Evolutionary conservation across 2,113 vertebrate genomes (phyloP), one percentile per base, ranked within the genome.

Genomic region (Sinosuthora webbiana): DNA sequence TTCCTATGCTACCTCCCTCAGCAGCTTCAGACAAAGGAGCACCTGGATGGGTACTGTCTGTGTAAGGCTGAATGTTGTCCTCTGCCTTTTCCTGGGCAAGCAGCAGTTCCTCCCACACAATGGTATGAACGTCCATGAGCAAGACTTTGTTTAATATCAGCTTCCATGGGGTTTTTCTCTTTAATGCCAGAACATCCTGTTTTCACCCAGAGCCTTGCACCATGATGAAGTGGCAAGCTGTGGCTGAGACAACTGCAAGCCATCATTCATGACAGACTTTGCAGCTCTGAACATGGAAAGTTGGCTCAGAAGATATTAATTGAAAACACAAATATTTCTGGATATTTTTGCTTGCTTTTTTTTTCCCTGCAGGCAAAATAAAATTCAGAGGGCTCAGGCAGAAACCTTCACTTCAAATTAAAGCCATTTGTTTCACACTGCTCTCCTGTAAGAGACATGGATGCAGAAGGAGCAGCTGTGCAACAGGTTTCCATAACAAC

Each of bases 61-160:
- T 24, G 22, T 18, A 18, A 65, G 22, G 50, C 49, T 47, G 9
- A 47, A 31, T 7, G 0, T 13, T 44, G 20, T 10, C 31, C 28
- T 59, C 30, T 2, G 2, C 4, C 13, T 37, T 16, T 5, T 64
- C 33, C 35, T 5, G 2, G n/a, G 23, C 45, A 27, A 50, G 56
- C 6, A 2, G 44, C 30, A 69, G 55, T 31, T 84, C 22, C 39
- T 70, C 27, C 27, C 30, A 24, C 2, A 5, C 2, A 9, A 35
- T 2, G 19, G 16, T 23, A 52, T 1, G 3, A 65, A 41, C 0
- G 0, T 15, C 27, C 39, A 39, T 0, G 5, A 78, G 20, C 1
- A 9, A 52, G 9, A 7, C 30, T n/a, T n/a, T 35, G 22, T 42
- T 86, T 44, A 47, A 2, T 9, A 47, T 7, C 60, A 21, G 30